A percentile compares a stretch with the other conserved stretches of the same genome.
Conservation (phyloP, 2,888 invertebrate species). For the Lissonota sp. region DNA sequence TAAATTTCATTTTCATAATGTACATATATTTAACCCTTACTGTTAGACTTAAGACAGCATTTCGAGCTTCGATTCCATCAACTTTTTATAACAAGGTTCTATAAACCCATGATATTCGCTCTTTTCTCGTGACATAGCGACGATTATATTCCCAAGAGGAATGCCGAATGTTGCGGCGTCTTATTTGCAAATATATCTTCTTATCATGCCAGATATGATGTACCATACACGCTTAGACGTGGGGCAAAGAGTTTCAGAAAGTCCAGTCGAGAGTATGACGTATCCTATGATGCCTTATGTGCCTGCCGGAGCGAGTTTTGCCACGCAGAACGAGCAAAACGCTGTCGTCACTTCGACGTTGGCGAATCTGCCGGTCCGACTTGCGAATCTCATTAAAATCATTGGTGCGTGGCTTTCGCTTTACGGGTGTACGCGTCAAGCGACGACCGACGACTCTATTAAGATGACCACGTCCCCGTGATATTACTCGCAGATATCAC, state of each 20-base stretch:
- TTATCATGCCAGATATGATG: not conserved
- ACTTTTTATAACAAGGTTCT: no score
- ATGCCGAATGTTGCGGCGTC: not conserved
- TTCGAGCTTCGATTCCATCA: no score
- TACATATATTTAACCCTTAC: no score
- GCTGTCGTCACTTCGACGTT: constrained; percentile 58
- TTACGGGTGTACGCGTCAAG: constrained; percentile 72
- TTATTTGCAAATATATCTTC: constrained; percentile 18
- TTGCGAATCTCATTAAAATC: constrained; percentile 83
- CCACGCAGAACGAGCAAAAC: constrained; percentile 42
- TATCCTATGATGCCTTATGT: constrained; percentile 38
- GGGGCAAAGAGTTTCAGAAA: constrained; percentile 30
- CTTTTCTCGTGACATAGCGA: no score
- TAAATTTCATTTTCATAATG: no score
- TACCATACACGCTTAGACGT: not conserved
- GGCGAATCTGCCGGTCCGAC: constrained; percentile 68
- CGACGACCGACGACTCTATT: constrained; percentile 79
- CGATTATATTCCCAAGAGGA: constrained; percentile 14
- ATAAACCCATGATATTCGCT: no score
- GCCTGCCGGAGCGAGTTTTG: constrained; percentile 36
- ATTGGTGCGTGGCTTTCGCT: constrained; percentile 81
- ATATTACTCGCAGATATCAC: constrained; percentile 80
- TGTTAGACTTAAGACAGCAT: no score
- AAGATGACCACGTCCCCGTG: constrained; percentile 83
- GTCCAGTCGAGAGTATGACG: constrained; percentile 45